Base-by-base conservation (phyloP, 2,888 invertebrate genomes). In the Aelia acuminata region DNA sequence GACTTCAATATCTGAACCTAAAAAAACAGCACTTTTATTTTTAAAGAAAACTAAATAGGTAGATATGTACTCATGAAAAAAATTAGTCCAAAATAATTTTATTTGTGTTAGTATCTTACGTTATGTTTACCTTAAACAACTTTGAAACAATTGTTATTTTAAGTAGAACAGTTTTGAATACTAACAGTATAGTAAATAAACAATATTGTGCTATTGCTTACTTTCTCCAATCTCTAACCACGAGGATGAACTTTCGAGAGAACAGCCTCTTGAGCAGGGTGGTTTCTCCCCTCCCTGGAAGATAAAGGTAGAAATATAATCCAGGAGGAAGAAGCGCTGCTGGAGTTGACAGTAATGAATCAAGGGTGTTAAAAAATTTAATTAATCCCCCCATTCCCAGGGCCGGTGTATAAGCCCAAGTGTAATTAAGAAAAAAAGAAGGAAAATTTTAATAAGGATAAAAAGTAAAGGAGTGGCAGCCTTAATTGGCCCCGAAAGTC, bases 291-390 rank as follows among this genome's bases (percentile, higher is more conserved):
- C 80, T 80, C 43, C 80, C 80, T 43, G 80, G 80, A 80, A 47
- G 80, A 43, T n/a, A 80, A 70, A 87, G 57, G 63, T 43, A 70
- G 70, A 47, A 70, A 47, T 87, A 87, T 87, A 87, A 87, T 87
- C 87, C 63, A 18, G 70, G 43, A 87, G 63, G n/a, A 63, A 84
- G 49, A 31, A 50, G 48, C 84, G n/a, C 13, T 15, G 39, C 48
- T 49, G 84, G 48, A 48, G 31, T 57, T 87, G 87, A 87, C 87
- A 87, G 63, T 87, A 87, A 87, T 87, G 87, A 87, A 87, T 87
- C 87, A 87, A 87, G 87, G 87, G 87, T 48, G 63, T 87, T 87
- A 87, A 87, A 87, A 87, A 87, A 87, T 87, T 87, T 87, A 87
- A 87, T 87, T 87, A 87, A 87, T 87, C 43, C 80, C 70, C 87